phyloP scores from a whole-genome alignment of 2,888 invertebrate species.

The Dasypogon diadema region DNA sequence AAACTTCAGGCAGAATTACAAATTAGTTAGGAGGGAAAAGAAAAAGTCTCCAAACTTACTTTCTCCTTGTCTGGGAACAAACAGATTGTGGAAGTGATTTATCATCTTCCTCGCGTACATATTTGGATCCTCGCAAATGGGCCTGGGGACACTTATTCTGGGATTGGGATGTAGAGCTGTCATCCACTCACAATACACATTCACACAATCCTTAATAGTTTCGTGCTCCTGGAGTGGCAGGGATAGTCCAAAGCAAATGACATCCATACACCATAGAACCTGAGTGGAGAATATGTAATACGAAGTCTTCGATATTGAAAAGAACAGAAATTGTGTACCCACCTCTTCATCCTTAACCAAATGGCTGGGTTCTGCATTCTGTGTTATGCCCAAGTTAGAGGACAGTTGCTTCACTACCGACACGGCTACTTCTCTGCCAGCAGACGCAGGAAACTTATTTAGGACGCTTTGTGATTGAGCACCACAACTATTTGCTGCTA shows the following conservation, averaged over 20 bases:
- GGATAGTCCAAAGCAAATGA: conserved; percentile 91
- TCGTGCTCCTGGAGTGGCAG: conserved; percentile 92
- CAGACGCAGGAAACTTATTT: conserved; percentile 73
- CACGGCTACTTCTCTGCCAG: conserved; percentile 74
- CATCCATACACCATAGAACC: conserved; percentile 90
- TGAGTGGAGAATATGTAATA: conserved; percentile 64
- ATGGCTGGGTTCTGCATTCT: conserved; percentile 86
- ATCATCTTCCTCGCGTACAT: conserved; percentile 91
- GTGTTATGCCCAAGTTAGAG: conserved; percentile 77
- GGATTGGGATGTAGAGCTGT: conserved; percentile 86
- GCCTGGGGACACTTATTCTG: conserved; percentile 88
- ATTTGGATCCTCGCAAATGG: conserved; percentile 90
- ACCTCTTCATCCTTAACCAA: conserved; percentile 88
- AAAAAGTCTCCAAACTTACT: conserved; percentile 76
- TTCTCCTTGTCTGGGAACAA: conserved; percentile 92
- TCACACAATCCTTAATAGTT: conserved; percentile 94
- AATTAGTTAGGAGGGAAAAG: conserved; percentile 27
- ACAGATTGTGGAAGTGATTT: conserved; percentile 92
- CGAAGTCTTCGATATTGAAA: no score
- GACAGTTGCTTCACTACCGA: conserved; percentile 75
- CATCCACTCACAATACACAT: conserved; percentile 97
- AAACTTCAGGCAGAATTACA: conserved; percentile 78
- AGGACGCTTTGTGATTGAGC: conserved; percentile 72
- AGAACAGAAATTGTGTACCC: no score
- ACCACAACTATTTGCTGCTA: conserved; percentile 69